These are phyloP conservation scores for Malacoctenus gilli DNA, from an alignment of 2,797 vertebrate species.

Conservation along the genomic window DNA sequence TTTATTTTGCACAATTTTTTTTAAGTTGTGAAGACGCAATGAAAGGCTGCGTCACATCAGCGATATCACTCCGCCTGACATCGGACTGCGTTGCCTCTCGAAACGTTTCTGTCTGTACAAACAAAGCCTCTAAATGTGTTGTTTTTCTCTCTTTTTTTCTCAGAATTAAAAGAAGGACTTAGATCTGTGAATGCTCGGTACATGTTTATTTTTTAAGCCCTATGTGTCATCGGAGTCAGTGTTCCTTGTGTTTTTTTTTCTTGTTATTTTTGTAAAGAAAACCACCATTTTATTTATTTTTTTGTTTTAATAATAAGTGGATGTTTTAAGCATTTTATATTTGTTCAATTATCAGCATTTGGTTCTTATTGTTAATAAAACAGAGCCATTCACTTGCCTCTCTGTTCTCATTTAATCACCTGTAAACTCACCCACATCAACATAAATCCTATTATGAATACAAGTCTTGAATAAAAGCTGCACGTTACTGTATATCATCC, in stretches of 20 bases:
- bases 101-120: conserved; percentile 56
- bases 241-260: conserved; percentile 76
- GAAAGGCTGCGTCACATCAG: conserved; percentile 50
- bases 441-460: no score
- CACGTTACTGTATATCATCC: no score
- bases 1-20: conserved; percentile 78
- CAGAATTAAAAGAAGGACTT: conserved; percentile 28
- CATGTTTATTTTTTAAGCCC: conserved; percentile 83
- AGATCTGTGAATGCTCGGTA: conserved; percentile 80
- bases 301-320: conserved; percentile 89
- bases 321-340: conserved; percentile 90
- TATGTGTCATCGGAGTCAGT: conserved; percentile 85
- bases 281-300: conserved; percentile 80
- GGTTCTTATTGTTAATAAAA: conserved; percentile 96
- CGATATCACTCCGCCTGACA: conserved; percentile 38
- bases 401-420: conserved; percentile 24
- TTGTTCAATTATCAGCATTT: conserved; percentile 89
- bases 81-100: no score
- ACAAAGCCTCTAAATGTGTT: conserved; percentile 42
- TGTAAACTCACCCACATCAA: not conserved
- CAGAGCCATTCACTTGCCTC: conserved; percentile 71
- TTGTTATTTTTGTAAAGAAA: conserved; percentile 86
- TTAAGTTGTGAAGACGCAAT: conserved; percentile 37
- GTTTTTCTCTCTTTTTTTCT: conserved; percentile 31
- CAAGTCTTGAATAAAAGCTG: no score